Conservation (phyloP, 2,113 vertebrate genomes). For the Leptocoma aspasia region DNA sequence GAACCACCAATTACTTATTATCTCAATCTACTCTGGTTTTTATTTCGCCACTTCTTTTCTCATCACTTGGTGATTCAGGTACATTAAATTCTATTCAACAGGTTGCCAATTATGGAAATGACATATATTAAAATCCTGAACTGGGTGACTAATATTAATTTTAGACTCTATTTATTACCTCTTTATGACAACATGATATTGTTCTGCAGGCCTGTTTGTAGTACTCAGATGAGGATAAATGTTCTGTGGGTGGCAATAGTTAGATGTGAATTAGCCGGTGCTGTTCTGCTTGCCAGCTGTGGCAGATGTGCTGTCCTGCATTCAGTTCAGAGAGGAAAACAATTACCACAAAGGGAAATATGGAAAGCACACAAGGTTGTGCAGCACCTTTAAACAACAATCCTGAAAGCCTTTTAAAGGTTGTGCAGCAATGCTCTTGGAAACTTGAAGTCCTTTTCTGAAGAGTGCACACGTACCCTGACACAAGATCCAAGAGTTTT, state of each 20-base stretch:
- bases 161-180: neutral
- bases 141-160: neutral
- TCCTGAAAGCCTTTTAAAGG: neutral
- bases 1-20: neutral
- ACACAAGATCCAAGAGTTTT: neutral
- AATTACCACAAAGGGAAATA: neutral
- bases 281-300: neutral
- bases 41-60: neutral
- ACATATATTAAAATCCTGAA: neutral
- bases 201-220: neutral
- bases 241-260: neutral
- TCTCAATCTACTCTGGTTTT: neutral
- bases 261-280: fast-evolving
- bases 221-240: neutral
- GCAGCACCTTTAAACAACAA: neutral
- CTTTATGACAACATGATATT: neutral
- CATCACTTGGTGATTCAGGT: neutral
- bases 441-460: neutral
- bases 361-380: neutral
- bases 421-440: neutral
- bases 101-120: neutral
- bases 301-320: neutral
- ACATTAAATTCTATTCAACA: neutral
- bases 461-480: fast-evolving
- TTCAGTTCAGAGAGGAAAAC: neutral